Evolutionary conservation across 2,888 invertebrate genomes (phyloP).

Genomic region (Drosophila fungiperda): DNA sequence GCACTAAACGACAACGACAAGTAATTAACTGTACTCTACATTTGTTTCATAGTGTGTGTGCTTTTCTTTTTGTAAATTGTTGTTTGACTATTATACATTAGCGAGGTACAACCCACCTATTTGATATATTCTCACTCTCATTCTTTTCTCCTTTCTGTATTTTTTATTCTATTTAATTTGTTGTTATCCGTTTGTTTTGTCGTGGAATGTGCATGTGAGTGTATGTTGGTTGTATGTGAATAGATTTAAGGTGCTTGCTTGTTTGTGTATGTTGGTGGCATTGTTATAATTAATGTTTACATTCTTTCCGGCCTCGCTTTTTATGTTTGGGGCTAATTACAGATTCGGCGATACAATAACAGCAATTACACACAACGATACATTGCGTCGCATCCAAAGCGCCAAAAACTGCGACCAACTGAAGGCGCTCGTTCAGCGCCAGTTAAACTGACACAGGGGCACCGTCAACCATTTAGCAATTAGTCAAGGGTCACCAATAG

Average conservation of each 20-base stretch:
- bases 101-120: slow-evolving; percentile 2
- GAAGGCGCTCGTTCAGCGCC: slow-evolving; percentile 66
- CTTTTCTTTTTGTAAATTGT: slow-evolving; percentile 21
- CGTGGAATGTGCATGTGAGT: not conserved
- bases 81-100: slow-evolving; percentile 47
- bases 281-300: slow-evolving; percentile 74
- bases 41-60: not conserved
- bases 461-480: slow-evolving; percentile 3
- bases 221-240: slow-evolving; percentile 18
- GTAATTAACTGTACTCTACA: slow-evolving; percentile 38
- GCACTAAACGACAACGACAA: slow-evolving; percentile 51
- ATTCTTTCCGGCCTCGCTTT: slow-evolving; percentile 23
- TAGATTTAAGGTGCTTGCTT: slow-evolving; percentile 43
- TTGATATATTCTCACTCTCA: slow-evolving; percentile 3
- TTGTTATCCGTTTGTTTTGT: slow-evolving; percentile 19
- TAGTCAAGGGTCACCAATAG: not conserved
- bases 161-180: slow-evolving; percentile 3
- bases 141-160: not conserved
- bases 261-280: slow-evolving; percentile 16
- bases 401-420: slow-evolving; percentile 73
- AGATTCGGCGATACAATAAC: slow-evolving; percentile 70
- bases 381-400: slow-evolving; percentile 75
- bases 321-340: slow-evolving; percentile 63
- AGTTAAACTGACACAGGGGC: slow-evolving; percentile 44
- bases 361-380: slow-evolving; percentile 68